Percentiles rank a stretch among this genome's conserved stretches.
Conservation (phyloP, 1,140 invertebrate species). For the Trypoxylus dichotomus region DNA sequence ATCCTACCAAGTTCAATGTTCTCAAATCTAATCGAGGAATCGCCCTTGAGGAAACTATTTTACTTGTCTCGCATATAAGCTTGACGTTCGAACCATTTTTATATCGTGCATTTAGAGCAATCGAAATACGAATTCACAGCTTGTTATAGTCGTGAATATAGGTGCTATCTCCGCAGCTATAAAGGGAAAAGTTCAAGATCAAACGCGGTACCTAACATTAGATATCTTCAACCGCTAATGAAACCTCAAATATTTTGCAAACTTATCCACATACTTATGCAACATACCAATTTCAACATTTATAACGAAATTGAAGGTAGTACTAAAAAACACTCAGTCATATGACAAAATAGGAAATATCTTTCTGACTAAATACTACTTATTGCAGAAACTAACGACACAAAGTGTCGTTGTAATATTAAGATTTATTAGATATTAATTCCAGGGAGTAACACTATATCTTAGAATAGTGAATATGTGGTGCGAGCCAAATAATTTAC, state of each 20-base stretch:
- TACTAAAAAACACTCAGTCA: too few relatives aligned
- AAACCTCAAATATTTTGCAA: background rate
- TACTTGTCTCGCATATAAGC: background rate
- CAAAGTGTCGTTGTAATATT: too few relatives aligned
- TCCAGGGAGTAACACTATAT: too few relatives aligned
- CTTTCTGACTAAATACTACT: too few relatives aligned
- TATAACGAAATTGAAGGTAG: too few relatives aligned
- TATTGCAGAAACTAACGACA: too few relatives aligned
- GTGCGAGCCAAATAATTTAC: too few relatives aligned
- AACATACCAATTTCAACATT: too few relatives aligned
- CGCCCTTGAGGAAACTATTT: background rate
- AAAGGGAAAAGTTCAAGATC: slow-evolving; percentile 12
- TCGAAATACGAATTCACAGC: background rate
- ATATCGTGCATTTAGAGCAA: background rate
- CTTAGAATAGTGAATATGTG: too few relatives aligned
- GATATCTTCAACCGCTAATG: background rate
- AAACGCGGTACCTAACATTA: slow-evolving; percentile 1
- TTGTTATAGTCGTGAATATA: background rate
- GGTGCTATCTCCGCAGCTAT: background rate
- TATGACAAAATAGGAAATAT: too few relatives aligned
- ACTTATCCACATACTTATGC: too few relatives aligned
- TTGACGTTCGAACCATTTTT: background rate
- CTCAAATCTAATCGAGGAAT: background rate
- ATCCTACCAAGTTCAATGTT: background rate
- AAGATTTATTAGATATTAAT: too few relatives aligned